Base-by-base conservation (phyloP, 2,888 invertebrate genomes). In the Eulithis prunata region DNA sequence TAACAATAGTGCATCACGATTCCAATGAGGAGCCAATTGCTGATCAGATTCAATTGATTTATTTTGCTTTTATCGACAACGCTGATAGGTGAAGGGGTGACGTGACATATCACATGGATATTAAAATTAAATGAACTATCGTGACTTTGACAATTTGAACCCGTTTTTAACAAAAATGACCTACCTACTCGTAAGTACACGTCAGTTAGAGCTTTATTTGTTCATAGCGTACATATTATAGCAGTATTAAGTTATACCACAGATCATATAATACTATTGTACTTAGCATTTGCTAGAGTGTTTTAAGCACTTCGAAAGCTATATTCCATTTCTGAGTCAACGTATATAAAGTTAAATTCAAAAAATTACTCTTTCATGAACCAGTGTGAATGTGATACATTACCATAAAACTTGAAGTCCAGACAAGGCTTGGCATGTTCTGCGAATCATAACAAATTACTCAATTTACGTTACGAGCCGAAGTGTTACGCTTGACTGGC, bases 1-100 rank as follows among this genome's bases (percentile, higher is more conserved):
- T 88, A 81, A 83, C 85, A 89, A 90, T 88, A 78, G 82, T 77
- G 72, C 71, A 78, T 83, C 81, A 78, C 76, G 84, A 87, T 88
- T 85, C 84, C 75, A 77, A 79, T 77, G 78, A 79, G 79, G 79
- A 75, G 74, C 62, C 69, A 71, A 75, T 78, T 73, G 78, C 72
- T 70, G 71, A 72, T 62, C 54, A 49, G 53, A 58, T 66, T 57
- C 79, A 54, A 69, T 71, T 69, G 70, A 73, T 68, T 58, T 66
- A 62, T 62, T 55, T 55, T 59, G 41, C 47, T n/a, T 14, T 53
- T 67, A 59, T 56, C 56, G 66, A 56, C 8, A 57, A 57, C 53
- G 49, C 47, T 21, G 21, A 21, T 21, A 21, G 2, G 21, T 21
- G 21, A 21, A 21, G 21, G 21, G 21, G 21, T 13, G n/a, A 38